phyloP scores from a whole-genome alignment of 2,888 invertebrate species.

The Microdon myrmicae region DNA sequence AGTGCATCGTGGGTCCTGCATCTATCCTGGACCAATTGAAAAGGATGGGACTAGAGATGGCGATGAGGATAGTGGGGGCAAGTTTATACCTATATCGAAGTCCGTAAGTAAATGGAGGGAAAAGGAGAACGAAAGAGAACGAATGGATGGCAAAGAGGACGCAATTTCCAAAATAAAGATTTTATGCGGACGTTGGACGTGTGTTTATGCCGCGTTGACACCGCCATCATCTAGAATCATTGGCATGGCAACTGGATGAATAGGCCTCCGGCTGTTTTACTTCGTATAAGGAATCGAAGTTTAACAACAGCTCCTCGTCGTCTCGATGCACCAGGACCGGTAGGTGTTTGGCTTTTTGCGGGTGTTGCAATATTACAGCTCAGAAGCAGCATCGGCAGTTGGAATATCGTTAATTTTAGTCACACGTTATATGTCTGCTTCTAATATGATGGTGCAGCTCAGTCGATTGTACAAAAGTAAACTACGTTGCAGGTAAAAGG shows the following conservation, averaged over 20 bases:
- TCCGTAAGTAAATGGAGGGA: too few species aligned
- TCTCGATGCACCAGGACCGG: slow-evolving; percentile 9
- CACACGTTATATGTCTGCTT: slow-evolving; percentile 44
- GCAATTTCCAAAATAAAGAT: slow-evolving; percentile 44
- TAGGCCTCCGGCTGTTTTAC: slow-evolving; percentile 40
- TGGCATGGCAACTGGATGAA: slow-evolving; percentile 42
- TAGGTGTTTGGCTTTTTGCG: slow-evolving; percentile 6
- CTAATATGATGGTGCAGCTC: slow-evolving; percentile 36
- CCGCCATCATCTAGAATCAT: slow-evolving; percentile 44
- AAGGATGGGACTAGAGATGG: neutral
- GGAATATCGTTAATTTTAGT: slow-evolving; percentile 46
- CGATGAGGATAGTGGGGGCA: neutral
- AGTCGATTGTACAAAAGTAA: slow-evolving; percentile 34
- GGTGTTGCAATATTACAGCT: neutral
- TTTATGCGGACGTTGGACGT: slow-evolving; percentile 39
- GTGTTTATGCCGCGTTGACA: slow-evolving; percentile 50
- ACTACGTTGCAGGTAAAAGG: slow-evolving; percentile 26
- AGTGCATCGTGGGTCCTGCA: slow-evolving; percentile 37
- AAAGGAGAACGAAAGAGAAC: neutral
- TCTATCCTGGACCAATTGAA: too few species aligned
- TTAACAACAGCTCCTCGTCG: slow-evolving; percentile 29
- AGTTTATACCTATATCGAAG: too few species aligned
- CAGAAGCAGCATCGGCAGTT: slow-evolving; percentile 17
- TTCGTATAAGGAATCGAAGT: slow-evolving; percentile 45
- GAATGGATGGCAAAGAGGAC: slow-evolving; percentile 30